These are phyloP conservation scores for Proterorhinus semilunaris DNA, from an alignment of 2,113 vertebrate genomes.

Conservation along the genomic window DNA sequence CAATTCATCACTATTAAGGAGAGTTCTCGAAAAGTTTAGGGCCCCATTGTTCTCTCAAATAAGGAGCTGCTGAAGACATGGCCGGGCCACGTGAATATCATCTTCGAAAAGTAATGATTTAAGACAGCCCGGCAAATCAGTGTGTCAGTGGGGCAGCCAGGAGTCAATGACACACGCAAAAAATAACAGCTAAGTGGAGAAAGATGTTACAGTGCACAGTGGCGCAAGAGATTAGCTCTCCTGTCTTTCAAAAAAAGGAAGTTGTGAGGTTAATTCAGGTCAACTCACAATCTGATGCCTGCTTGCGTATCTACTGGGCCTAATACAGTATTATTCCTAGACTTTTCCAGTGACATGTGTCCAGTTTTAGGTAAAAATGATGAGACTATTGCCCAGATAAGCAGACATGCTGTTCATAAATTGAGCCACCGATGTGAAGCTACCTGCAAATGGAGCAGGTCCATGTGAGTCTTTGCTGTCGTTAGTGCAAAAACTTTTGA, in stretches of 20 bases:
- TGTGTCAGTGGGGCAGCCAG: background rate
- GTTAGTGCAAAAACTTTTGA: too few species aligned
- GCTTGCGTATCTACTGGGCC: too few species aligned
- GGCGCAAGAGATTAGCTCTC: background rate
- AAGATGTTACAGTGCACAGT: background rate
- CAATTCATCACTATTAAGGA: constrained; percentile 34
- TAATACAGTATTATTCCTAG: background rate
- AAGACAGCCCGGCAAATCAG: background rate
- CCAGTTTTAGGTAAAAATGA: too few species aligned
- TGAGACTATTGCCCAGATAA: too few species aligned
- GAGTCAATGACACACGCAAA: background rate
- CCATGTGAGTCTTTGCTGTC: too few species aligned
- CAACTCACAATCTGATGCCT: background rate
- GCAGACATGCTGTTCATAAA: too few species aligned
- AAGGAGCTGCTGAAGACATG: background rate
- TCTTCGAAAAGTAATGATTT: background rate
- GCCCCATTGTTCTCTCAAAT: constrained; percentile 20
- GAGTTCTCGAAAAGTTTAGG: constrained; percentile 5
- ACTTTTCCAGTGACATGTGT: background rate
- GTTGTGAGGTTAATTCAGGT: background rate
- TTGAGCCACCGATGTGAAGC: too few species aligned
- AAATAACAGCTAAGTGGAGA: background rate
- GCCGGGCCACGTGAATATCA: background rate
- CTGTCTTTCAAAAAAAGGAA: background rate
- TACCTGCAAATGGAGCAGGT: too few species aligned